These are phyloP conservation scores for Resseliella maxima DNA, from an alignment of 2,888 invertebrate species.

Conservation along the genomic window DNA sequence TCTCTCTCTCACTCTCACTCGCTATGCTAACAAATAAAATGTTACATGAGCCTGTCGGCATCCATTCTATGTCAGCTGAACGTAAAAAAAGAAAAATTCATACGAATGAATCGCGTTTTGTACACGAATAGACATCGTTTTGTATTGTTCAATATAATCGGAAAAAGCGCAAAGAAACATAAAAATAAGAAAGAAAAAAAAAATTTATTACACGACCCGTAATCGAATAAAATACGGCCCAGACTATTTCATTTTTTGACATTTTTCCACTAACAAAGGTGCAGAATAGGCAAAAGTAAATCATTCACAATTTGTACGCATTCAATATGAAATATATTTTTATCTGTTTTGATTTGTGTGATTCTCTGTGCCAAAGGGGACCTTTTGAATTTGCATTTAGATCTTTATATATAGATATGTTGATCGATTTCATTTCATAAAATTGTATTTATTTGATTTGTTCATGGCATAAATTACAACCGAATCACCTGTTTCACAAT, in stretches of 20 bases:
- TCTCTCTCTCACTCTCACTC: too few species aligned
- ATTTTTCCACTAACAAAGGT: neutral
- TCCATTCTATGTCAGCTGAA: too few species aligned
- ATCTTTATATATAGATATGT: too few species aligned
- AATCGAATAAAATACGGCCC: too few species aligned
- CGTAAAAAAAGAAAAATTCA: too few species aligned
- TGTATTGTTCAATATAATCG: too few species aligned
- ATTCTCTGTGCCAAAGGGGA: neutral
- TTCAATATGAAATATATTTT: neutral
- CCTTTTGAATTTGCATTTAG: too few species aligned
- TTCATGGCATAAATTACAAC: neutral
- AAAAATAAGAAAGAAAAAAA: neutral
- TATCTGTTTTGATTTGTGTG: conserved; percentile 10
- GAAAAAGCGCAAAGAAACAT: too few species aligned
- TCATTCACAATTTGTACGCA: conserved; percentile 18
- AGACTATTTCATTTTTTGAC: neutral
- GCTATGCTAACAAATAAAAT: too few species aligned
- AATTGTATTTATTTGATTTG: neutral
- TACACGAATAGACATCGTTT: too few species aligned
- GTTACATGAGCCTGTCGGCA: too few species aligned
- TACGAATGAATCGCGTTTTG: too few species aligned
- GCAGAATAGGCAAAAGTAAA: neutral
- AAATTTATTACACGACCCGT: neutral
- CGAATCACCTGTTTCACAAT: conserved; percentile 44
- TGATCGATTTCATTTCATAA: neutral